Percentiles rank a stretch among this genome's conserved stretches.
These are phyloP conservation scores for Drosophila sproati DNA, from an alignment of 1,140 invertebrate species.

Conservation along the genomic window DNA sequence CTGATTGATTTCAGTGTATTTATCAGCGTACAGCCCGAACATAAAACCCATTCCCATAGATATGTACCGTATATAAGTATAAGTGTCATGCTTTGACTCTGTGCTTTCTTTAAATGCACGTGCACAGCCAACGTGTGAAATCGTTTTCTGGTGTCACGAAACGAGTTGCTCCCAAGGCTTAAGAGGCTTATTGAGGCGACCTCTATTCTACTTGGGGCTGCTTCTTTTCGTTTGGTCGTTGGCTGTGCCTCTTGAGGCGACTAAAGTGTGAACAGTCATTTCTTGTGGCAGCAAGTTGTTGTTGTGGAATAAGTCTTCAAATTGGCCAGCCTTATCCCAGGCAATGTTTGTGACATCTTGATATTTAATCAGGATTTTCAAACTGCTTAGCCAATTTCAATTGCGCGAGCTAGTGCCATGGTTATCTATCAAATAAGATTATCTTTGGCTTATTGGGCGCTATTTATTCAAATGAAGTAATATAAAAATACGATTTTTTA, in stretches of 20 bases:
- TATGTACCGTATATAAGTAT: background rate
- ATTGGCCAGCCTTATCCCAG: slow-evolving; percentile 16
- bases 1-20: slow-evolving; percentile 76
- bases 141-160: slow-evolving; percentile 44
- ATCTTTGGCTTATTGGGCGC: background rate
- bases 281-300: background rate
- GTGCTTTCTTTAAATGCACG: slow-evolving; percentile 18
- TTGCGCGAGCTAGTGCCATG: no score
- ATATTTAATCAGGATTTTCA: background rate
- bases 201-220: background rate
- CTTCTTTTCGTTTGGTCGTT: slow-evolving; percentile 1
- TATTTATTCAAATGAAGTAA: background rate
- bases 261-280: slow-evolving; percentile 18
- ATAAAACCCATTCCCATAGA: slow-evolving; percentile 1
- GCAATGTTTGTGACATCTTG: slow-evolving; percentile 8
- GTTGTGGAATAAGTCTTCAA: slow-evolving; percentile 5
- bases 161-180: slow-evolving; percentile 12
- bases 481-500: background rate
- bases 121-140: slow-evolving; percentile 20
- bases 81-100: slow-evolving; percentile 4
- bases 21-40: slow-evolving; percentile 37
- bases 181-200: slow-evolving; percentile 28
- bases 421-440: background rate
- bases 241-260: slow-evolving; percentile 18
- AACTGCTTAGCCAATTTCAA: background rate